Percentiles rank a stretch among this genome's conserved stretches.
These are phyloP conservation scores for Balaeniceps rex DNA, from an alignment of 2,113 vertebrate species.

Conservation along the genomic window DNA sequence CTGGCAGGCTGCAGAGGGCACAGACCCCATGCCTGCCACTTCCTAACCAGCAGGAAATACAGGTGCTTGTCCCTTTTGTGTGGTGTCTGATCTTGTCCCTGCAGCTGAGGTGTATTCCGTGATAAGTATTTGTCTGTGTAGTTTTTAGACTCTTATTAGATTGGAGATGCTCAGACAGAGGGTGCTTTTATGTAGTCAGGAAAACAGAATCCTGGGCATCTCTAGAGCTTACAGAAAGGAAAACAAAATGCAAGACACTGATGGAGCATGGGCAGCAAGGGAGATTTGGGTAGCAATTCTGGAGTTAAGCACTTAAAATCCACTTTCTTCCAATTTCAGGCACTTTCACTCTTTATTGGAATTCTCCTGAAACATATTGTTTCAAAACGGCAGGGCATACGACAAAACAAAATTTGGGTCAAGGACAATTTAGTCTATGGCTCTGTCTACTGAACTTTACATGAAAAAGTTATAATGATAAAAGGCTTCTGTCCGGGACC, in stretches of 20 bases:
- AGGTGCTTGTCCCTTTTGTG: background rate
- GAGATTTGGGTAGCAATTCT: background rate
- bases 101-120: rapidly evolving
- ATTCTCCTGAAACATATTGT: background rate
- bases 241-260: background rate
- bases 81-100: background rate
- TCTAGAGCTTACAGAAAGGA: background rate
- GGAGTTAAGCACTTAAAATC: background rate
- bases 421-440: background rate
- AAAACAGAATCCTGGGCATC: background rate
- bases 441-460: background rate
- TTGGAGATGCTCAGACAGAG: background rate
- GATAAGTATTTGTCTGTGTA: background rate
- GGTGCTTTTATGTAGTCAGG: background rate
- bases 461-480: background rate
- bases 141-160: background rate
- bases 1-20: background rate
- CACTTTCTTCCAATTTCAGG: background rate
- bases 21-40: rapidly evolving
- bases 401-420: background rate
- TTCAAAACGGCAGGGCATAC: background rate
- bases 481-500: background rate
- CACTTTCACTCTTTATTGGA: background rate
- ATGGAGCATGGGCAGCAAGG: background rate
- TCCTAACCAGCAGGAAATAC: background rate